Evolutionary conservation across 2,888 invertebrate species (phyloP).

Genomic region (Aelia acuminata): DNA sequence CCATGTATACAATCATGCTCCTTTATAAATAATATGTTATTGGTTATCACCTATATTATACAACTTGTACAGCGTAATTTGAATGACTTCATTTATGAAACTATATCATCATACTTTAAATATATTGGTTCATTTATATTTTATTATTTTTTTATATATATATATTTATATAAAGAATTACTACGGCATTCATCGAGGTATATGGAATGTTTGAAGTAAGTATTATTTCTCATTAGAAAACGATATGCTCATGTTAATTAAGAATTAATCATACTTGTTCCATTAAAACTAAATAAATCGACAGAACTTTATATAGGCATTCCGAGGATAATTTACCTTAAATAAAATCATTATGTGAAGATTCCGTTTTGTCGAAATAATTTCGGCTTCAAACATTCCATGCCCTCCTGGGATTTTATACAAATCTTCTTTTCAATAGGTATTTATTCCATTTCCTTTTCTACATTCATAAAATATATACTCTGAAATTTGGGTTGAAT

Average conservation of each 20-base stretch:
- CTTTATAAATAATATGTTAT: neutral
- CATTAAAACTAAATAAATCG: too few relatives aligned
- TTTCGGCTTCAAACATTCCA: constrained; percentile 1
- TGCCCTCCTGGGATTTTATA: neutral
- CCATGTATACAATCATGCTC: neutral
- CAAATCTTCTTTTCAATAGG: neutral
- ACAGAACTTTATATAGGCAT: too few relatives aligned
- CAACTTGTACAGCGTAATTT: neutral
- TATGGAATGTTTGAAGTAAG: neutral
- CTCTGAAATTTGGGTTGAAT: constrained; percentile 45
- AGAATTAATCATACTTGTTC: too few relatives aligned
- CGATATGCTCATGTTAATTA: too few relatives aligned
- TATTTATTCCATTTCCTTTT: neutral
- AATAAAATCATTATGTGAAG: too few relatives aligned
- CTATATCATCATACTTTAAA: neutral
- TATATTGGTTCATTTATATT: constrained; percentile 30
- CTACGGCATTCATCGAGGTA: neutral
- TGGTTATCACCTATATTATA: neutral
- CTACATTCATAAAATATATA: constrained; percentile 35
- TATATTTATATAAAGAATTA: neutral
- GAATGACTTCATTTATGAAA: neutral
- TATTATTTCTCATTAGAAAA: too few relatives aligned
- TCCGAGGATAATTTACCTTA: too few relatives aligned
- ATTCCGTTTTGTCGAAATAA: neutral
- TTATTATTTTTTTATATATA: neutral